Evolutionary conservation across 2,113 vertebrate genomes (phyloP).

Genomic region (Spea bombifrons): DNA sequence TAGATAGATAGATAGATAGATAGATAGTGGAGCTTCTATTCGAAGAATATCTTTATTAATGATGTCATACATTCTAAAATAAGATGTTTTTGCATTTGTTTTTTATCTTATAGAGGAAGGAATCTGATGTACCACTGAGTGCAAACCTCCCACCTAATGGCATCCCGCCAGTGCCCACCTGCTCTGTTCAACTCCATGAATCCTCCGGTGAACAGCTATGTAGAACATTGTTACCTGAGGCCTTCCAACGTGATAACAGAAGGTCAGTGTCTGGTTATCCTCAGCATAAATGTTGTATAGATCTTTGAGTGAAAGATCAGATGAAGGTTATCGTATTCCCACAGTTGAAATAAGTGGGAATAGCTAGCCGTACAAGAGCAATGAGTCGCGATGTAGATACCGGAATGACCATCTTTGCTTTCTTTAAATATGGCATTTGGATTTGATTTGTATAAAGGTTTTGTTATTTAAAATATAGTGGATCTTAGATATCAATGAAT

Average conservation of each 20-base stretch:
- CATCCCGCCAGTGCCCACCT: constrained; percentile 56
- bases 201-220: constrained; percentile 71
- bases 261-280: constrained; percentile 57
- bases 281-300: neutral
- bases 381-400: too few species aligned
- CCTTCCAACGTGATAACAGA: constrained; percentile 51
- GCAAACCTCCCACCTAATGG: constrained; percentile 55
- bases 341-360: too few species aligned
- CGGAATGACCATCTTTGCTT: too few species aligned
- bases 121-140: constrained; percentile 62
- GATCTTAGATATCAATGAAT: too few species aligned
- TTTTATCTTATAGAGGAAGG: neutral
- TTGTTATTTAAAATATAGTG: too few species aligned
- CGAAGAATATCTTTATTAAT: too few species aligned
- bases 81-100: neutral
- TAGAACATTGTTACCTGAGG: constrained; percentile 83
- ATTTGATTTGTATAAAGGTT: too few species aligned
- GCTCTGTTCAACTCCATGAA: constrained; percentile 82
- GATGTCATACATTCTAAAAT: too few species aligned
- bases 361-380: too few species aligned
- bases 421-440: too few species aligned
- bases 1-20: too few species aligned
- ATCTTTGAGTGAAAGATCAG: neutral
- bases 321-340: neutral
- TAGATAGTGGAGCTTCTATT: too few species aligned